Evolutionary conservation across 2,888 invertebrate species (phyloP).

Genomic region (Netelia fuscicornis): DNA sequence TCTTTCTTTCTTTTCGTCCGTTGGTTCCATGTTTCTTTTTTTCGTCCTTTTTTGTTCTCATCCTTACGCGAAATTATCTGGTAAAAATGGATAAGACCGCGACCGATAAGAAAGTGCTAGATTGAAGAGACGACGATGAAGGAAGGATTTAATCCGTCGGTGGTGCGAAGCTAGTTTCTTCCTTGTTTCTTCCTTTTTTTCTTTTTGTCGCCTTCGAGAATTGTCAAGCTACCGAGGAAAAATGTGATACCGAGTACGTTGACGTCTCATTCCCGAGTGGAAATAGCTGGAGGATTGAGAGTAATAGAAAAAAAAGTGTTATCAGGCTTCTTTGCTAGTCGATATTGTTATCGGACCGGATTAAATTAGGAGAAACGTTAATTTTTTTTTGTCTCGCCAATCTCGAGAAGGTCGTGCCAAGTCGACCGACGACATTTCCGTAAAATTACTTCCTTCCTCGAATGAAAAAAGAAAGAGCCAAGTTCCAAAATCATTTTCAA

Average conservation of each 20-base stretch:
- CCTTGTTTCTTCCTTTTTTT: too few species aligned
- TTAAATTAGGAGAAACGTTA: too few species aligned
- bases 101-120: conserved; percentile 18
- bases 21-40: neutral
- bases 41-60: neutral
- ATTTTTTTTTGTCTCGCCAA: too few species aligned
- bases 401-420: too few species aligned
- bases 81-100: conserved; percentile 30
- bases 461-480: too few species aligned
- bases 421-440: too few species aligned
- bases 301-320: neutral
- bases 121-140: conserved; percentile 18
- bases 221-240: neutral
- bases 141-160: conserved; percentile 18
- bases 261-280: neutral
- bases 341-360: too few species aligned
- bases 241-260: neutral
- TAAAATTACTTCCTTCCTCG: too few species aligned
- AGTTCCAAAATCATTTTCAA: too few species aligned
- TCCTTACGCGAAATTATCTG: conserved; percentile 34
- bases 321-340: neutral
- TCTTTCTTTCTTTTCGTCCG: neutral
- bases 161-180: neutral
- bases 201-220: neutral
- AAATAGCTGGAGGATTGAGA: neutral